Conservation (phyloP, 1,140 invertebrate species). For the Bombus haemorrhoidalis region DNA sequence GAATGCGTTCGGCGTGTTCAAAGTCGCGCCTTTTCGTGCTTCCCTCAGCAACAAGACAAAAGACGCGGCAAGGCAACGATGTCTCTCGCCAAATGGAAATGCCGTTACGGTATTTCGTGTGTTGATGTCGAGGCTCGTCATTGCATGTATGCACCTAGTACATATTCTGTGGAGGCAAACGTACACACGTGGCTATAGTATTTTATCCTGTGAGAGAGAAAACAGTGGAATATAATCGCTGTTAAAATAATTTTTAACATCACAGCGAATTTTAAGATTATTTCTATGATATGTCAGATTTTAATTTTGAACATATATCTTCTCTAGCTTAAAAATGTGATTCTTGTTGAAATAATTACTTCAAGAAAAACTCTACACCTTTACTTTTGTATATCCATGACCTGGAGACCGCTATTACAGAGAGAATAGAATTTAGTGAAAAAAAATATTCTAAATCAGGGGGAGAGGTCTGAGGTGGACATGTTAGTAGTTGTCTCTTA, state of each 20-base stretch:
- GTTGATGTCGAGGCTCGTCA: not conserved
- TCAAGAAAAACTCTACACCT: no score
- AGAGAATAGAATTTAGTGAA: no score
- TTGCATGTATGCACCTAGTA: not conserved
- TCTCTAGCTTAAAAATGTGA: no score
- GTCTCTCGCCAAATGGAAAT: not conserved
- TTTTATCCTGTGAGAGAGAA: not conserved
- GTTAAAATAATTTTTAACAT: not conserved
- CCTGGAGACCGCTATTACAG: no score
- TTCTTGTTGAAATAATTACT: no score
- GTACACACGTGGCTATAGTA: not conserved
- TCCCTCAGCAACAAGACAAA: not conserved
- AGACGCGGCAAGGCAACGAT: not conserved
- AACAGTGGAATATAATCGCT: not conserved
- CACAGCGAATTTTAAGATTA: no score
- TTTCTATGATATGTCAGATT: no score
- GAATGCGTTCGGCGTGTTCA: not conserved
- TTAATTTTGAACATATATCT: no score
- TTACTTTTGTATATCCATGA: no score
- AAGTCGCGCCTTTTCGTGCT: not conserved
- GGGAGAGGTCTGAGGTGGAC: no score
- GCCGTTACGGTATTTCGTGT: not conserved
- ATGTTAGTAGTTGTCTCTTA: no score
- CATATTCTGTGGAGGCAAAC: not conserved
- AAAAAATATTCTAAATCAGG: no score